Base-by-base conservation (phyloP, 2,113 vertebrate species). In the Crocuta crocuta region DNA sequence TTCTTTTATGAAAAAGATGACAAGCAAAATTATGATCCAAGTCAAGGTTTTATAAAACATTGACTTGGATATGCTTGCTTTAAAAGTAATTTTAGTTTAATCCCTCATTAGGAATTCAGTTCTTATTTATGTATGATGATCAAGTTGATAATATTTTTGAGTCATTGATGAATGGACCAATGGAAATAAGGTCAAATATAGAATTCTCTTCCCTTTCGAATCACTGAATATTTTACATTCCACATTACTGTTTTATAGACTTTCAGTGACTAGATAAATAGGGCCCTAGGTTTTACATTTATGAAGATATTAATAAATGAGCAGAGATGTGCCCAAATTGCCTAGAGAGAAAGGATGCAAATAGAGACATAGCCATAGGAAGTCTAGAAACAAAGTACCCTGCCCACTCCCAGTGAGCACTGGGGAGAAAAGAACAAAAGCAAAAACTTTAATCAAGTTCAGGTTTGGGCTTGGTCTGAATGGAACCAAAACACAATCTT, bases 1-100 rank as follows among this genome's bases (percentile, higher is more conserved):
- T 99, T 98, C 94, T 97, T 98, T 98, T 98, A 98, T 98, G 98
- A 98, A 98, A 98, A 98, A 76, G 92, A 97, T 97, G 45, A 6
- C 96, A 98, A 97, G 97, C 65, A 74, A 98, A 98, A 98, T 98
- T 78, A 98, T 98, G 91, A 97, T 53, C 55, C 96, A 95, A 98
- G 94, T 98, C 91, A 97, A 98, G 95, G 85, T 95, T 98, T 98
- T 98, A 98, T 98, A 97, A 99, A 98, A 98, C 98, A 98, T 98
- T 98, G 96, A 86, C 94, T 97, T 94, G 97, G 92, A 98, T 98
- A 96, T 98, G 55, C 94, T 98, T 98, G 91, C 97, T 98, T 97
- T 96, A 98, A 93, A 98, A 98, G 97, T 98, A 98, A 98, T 99
- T 99, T 98, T 98, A 95, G 94, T 98, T 98, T 98, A 98, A 98